phyloP scores from a whole-genome alignment of 2,113 vertebrate genomes.

The Mustela nigripes region DNA sequence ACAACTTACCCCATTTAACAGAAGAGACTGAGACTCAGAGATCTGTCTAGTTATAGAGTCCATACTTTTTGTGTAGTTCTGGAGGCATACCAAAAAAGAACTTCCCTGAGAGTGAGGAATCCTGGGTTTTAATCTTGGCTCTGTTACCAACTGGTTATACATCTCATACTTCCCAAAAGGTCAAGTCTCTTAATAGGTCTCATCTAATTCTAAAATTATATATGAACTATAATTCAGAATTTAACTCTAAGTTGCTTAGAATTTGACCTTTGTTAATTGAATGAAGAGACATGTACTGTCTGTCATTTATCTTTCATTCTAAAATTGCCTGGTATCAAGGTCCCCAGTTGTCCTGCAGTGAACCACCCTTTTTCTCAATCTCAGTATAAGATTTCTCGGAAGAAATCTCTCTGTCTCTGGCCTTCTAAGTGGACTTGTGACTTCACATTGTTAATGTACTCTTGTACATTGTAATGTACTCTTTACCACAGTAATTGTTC shows the following conservation, averaged over 20 bases:
- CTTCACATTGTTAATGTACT: neutral
- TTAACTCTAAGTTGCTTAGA: too few species aligned
- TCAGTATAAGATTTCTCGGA: neutral
- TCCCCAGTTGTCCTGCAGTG: neutral
- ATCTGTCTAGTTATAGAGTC: neutral
- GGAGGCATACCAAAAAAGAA: neutral
- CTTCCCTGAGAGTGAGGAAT: neutral
- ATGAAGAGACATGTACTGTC: too few species aligned
- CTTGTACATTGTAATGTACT: neutral
- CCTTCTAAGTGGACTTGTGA: neutral
- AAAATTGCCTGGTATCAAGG: neutral
- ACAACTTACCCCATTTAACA: neutral
- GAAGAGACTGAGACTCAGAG: neutral
- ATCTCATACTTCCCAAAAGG: neutral
- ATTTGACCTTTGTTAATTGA: neutral
- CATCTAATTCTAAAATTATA: neutral
- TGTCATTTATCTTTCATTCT: neutral
- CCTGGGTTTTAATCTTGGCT: neutral
- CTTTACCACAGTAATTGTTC: neutral
- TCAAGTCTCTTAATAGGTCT: neutral
- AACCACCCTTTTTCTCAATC: neutral
- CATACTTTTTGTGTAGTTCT: neutral
- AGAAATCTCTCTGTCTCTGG: neutral
- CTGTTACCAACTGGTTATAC: fast-evolving
- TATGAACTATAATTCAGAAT: neutral